Base-by-base conservation (phyloP, 2,888 invertebrate genomes). In the Dione juno region DNA sequence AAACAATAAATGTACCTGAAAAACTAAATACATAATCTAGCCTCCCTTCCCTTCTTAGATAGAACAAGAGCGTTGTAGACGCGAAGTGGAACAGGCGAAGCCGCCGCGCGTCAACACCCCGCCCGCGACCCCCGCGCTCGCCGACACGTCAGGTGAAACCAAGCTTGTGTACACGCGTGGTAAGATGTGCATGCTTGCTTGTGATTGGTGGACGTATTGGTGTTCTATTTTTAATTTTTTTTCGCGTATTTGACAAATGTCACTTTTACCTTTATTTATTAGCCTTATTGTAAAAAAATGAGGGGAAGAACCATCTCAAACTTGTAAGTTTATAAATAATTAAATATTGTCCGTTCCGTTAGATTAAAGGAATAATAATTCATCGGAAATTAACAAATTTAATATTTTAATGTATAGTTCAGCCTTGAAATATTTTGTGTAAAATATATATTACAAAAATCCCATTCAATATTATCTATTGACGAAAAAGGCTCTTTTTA, bases 131-230 rank as follows among this genome's bases (percentile, higher is more conserved):
- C 75, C 73, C 43, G 59, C 57, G n/a, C 72, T 75, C 45, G 75
- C 76, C 10, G 78, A 82, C 45, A 70, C 67, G 63, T 57, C 77
- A 64, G 79, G 78, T 72, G 80, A 80, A 69, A 67, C 70, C 81
- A 83, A 81, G 86, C 91, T 88, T 89, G 88, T 80, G 81, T 86
- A 83, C 86, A 89, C 84, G 82, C 82, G 87, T 83, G 92, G 92
- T 93, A 92, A 93, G 91, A 86, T 92, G 90, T 88, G 92, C 92
- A 92, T 90, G 91, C 74, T 59, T 61, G 66, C 59, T 28, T 71
- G 40, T 35, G 7, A 19, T 50, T 1, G 58, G 21, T 41, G 19
- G 19, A 50, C 50, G 19, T 21, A 3, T 19, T 19, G 11, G 5
- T 19, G 11, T 50, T 50, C 11, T 19, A 11, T 19, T 19, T 50